phyloP scores from a whole-genome alignment of 2,113 vertebrate species.

The Microtus montanus region DNA sequence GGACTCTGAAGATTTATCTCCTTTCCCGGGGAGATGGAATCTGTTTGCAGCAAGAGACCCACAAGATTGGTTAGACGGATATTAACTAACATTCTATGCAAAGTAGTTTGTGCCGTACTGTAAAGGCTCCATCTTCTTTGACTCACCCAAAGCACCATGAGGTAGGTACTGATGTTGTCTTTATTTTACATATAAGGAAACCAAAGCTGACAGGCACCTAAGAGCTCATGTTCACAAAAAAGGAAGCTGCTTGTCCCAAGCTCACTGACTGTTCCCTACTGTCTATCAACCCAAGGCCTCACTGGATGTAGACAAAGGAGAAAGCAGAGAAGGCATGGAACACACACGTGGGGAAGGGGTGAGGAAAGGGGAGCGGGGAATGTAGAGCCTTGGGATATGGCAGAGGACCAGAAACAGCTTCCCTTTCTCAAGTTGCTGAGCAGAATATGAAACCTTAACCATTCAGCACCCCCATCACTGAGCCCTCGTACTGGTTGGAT shows the following conservation, averaged over 20 bases:
- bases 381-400: not conserved
- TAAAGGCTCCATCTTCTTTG: not conserved
- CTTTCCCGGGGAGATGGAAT: conserved; percentile 17
- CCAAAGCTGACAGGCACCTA: not conserved
- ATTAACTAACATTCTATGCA: not conserved
- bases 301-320: not conserved
- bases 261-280: not conserved
- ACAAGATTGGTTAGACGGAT: not conserved
- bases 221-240: not conserved
- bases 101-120: not conserved
- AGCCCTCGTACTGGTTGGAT: not conserved
- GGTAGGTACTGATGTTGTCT: conserved; percentile 19
- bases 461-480: not conserved
- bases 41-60: conserved; percentile 19
- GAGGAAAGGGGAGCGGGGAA: not conserved
- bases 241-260: not conserved
- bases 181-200: conserved; percentile 17
- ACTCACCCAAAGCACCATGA: not conserved
- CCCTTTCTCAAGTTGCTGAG: not conserved
- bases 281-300: not conserved
- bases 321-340: not conserved
- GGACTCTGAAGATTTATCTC: conserved; percentile 47
- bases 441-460: not conserved
- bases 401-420: not conserved
- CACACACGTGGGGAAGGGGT: not conserved